These are phyloP conservation scores for Lethenteron camtschaticum DNA, from an alignment of 2,113 vertebrate species.

Conservation along the genomic window DNA sequence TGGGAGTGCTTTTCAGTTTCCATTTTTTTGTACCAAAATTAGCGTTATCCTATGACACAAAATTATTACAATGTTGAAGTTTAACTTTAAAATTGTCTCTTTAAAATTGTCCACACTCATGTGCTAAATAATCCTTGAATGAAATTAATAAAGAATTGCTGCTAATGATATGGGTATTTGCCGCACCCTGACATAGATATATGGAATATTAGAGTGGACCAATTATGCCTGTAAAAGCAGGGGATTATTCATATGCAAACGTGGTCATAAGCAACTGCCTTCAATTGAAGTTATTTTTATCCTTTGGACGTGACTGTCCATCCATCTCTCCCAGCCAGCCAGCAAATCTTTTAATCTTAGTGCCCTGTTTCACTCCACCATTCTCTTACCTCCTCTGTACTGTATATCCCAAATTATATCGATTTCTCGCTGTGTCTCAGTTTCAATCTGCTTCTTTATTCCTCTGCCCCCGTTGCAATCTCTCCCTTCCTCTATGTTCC, in stretches of 20 bases:
- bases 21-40: too few relatives aligned
- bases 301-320: background rate
- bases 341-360: background rate
- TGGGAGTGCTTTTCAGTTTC: too few relatives aligned
- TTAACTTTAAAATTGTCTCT: too few relatives aligned
- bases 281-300: background rate
- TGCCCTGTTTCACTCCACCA: background rate
- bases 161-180: too few relatives aligned
- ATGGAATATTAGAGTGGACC: too few relatives aligned
- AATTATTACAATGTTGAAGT: too few relatives aligned
- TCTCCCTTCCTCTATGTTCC: background rate
- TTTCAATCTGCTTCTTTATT: background rate
- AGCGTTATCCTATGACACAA: too few relatives aligned
- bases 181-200: too few relatives aligned
- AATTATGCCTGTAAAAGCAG: too few relatives aligned
- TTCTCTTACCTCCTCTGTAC: background rate
- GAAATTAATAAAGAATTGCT: too few relatives aligned
- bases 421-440: background rate
- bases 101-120: too few relatives aligned
- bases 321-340: background rate
- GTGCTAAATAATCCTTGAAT: too few relatives aligned
- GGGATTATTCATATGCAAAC: background rate
- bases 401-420: slow-evolving; percentile 1
- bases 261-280: background rate
- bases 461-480: background rate